These are phyloP conservation scores for Seira musarum DNA, from an alignment of 2,888 invertebrate species.

Conservation along the genomic window DNA sequence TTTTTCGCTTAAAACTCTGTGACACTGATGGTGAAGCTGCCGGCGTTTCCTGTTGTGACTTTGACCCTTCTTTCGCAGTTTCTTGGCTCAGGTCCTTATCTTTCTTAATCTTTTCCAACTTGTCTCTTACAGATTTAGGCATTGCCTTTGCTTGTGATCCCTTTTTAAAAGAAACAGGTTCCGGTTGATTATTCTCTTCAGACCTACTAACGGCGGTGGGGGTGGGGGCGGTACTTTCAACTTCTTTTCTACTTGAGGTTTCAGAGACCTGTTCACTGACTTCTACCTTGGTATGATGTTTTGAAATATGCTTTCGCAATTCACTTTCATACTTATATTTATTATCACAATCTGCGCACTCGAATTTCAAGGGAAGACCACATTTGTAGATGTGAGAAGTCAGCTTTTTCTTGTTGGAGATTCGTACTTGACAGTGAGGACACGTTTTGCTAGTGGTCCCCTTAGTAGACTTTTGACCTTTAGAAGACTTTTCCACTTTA, in stretches of 20 bases:
- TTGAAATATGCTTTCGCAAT: not conserved
- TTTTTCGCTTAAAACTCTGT: constrained; percentile 51
- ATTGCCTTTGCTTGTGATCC: constrained; percentile 27
- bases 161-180: too few relatives aligned
- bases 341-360: constrained; percentile 12
- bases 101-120: constrained; percentile 13
- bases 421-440: constrained; percentile 22
- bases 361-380: not conserved
- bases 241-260: too few relatives aligned
- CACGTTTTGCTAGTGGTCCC: constrained; percentile 21
- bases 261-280: too few relatives aligned
- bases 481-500: constrained; percentile 1
- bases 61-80: not conserved
- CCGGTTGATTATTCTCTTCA: too few relatives aligned
- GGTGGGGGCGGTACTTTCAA: too few relatives aligned
- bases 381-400: not conserved
- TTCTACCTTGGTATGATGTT: not conserved
- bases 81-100: not conserved
- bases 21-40: too few relatives aligned
- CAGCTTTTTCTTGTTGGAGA: constrained; percentile 23
- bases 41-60: too few relatives aligned
- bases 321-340: constrained; percentile 9
- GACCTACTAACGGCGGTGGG: too few relatives aligned
- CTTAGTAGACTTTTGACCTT: not conserved
- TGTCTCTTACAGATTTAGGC: constrained; percentile 42